phyloP scores from a whole-genome alignment of 2,888 invertebrate genomes.

The Brachyptera risi region DNA sequence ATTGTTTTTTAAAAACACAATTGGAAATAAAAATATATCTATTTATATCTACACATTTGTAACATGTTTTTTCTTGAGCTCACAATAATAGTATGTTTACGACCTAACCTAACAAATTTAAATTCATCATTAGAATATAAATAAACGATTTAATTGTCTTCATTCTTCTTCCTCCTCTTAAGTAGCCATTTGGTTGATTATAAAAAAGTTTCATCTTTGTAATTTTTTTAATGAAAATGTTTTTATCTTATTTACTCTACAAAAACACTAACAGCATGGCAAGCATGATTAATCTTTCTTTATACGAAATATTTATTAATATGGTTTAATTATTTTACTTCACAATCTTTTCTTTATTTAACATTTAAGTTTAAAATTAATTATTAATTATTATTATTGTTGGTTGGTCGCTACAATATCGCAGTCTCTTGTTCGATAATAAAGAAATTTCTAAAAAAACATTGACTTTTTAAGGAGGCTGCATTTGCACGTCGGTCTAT shows the following conservation, averaged over 20 bases:
- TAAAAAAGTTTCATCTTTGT: slow-evolving; percentile 8
- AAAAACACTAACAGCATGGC: slow-evolving; percentile 30
- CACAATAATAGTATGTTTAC: not conserved
- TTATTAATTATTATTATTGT: slow-evolving; percentile 33
- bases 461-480: slow-evolving; percentile 18
- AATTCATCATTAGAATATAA: not conserved
- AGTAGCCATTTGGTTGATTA: slow-evolving; percentile 5
- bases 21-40: slow-evolving; percentile 21
- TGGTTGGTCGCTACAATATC: slow-evolving; percentile 32
- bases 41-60: slow-evolving; percentile 8
- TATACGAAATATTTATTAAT: slow-evolving; percentile 11
- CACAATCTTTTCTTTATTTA: not conserved
- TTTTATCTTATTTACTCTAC: slow-evolving; percentile 9
- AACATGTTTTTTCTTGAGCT: slow-evolving; percentile 12
- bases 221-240: slow-evolving; percentile 15
- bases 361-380: slow-evolving; percentile 23
- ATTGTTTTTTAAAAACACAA: slow-evolving; percentile 3
- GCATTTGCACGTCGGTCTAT: slow-evolving; percentile 1
- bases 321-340: slow-evolving; percentile 22
- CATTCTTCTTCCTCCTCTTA: slow-evolving; percentile 2
- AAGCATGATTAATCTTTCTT: slow-evolving; percentile 30
- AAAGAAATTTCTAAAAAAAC: slow-evolving; percentile 19
- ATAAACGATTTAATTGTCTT: not conserved
- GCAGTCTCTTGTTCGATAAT: slow-evolving; percentile 32
- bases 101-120: not conserved